Percentiles rank a stretch among this genome's conserved stretches.
Conservation (phyloP, 2,797 vertebrate species). For the Chelon auratus region DNA sequence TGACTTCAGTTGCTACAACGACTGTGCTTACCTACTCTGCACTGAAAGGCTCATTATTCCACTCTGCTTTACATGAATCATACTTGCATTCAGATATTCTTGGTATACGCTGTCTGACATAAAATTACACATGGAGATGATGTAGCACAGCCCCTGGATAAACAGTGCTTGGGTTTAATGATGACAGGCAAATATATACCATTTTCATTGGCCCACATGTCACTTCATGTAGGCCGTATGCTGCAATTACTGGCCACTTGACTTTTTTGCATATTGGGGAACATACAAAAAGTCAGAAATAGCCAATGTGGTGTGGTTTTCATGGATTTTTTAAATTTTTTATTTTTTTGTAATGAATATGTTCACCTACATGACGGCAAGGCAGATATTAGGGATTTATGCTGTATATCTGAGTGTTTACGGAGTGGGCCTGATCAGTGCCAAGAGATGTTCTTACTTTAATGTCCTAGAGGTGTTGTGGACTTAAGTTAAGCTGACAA, state of each 20-base stretch:
- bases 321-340: neutral
- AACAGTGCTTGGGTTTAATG: slow-evolving; percentile 1
- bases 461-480: slow-evolving; percentile 47
- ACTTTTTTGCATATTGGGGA: slow-evolving; percentile 1
- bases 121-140: slow-evolving; percentile 20
- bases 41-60: slow-evolving; percentile 66
- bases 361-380: neutral
- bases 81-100: slow-evolving; percentile 54
- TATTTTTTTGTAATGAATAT: neutral
- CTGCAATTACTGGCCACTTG: neutral
- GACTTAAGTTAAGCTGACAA: slow-evolving; percentile 63
- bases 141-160: slow-evolving; percentile 21
- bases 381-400: slow-evolving; percentile 29
- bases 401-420: slow-evolving; percentile 17
- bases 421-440: slow-evolving; percentile 29
- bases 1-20: slow-evolving; percentile 51
- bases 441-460: slow-evolving; percentile 29
- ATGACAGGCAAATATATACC: slow-evolving; percentile 7
- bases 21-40: slow-evolving; percentile 69
- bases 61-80: slow-evolving; percentile 62
- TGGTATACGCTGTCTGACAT: slow-evolving; percentile 43
- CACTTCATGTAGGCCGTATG: slow-evolving; percentile 15
- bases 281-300: neutral
- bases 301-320: neutral
- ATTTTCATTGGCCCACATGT: neutral